A percentile compares a stretch with the other conserved stretches of the same genome.
phyloP scores from a whole-genome alignment of 2,888 invertebrate genomes.

The Drosophila emarginata region DNA sequence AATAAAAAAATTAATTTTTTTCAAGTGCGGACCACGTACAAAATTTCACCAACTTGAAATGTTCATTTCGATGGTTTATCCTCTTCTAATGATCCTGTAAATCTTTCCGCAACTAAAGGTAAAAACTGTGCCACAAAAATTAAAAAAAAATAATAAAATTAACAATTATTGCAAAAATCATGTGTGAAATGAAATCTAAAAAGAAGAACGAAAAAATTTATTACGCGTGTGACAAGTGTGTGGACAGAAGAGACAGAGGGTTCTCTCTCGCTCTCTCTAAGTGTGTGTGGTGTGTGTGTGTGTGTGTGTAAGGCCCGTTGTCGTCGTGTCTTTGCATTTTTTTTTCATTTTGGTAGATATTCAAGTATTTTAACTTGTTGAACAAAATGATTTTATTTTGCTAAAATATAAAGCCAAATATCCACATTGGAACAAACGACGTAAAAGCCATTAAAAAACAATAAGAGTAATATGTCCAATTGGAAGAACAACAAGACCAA shows the following conservation, averaged over 20 bases:
- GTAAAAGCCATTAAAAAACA: too few species aligned
- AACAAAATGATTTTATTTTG: conserved; percentile 11
- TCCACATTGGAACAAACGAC: conserved; percentile 30
- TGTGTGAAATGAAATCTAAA: conserved; percentile 38
- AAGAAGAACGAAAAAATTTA: conserved; percentile 29
- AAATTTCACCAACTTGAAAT: conserved; percentile 31
- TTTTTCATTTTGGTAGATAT: conserved; percentile 66
- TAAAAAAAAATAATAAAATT: background rate
- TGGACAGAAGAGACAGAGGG: conserved; percentile 29
- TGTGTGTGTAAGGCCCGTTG: conserved; percentile 37
- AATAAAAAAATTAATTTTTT: conserved; percentile 39
- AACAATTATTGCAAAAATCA: conserved; percentile 23
- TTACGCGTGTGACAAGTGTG: conserved; percentile 73
- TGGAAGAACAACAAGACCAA: background rate
- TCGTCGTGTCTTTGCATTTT: conserved; percentile 75
- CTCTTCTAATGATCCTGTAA: conserved; percentile 6
- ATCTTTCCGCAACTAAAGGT: conserved; percentile 38
- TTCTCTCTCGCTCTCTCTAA: background rate
- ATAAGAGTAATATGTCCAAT: background rate
- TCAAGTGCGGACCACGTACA: conserved; percentile 44
- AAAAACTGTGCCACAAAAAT: conserved; percentile 42
- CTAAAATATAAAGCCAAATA: conserved; percentile 11
- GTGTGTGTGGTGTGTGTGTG: conserved; percentile 22
- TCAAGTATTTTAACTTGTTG: conserved; percentile 37
- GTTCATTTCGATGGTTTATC: conserved; percentile 29